Percentiles rank a stretch among this genome's conserved stretches.
Evolutionary conservation across 2,113 vertebrate species (phyloP).

Genomic region (Engystomops pustulosus): DNA sequence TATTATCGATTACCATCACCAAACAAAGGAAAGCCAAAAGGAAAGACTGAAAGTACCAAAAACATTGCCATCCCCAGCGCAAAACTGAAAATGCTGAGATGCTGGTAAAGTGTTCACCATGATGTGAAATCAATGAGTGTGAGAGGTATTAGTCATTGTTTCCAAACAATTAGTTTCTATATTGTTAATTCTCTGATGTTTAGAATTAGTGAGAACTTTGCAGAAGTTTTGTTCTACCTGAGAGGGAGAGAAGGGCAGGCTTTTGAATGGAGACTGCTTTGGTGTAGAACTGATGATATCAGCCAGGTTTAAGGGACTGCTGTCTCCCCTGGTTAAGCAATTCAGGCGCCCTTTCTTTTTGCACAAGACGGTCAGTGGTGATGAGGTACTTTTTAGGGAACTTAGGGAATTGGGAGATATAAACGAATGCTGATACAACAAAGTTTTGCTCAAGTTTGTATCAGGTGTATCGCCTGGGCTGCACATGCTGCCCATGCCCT

Average conservation of each 20-base stretch:
- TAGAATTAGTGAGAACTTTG: conserved; percentile 80
- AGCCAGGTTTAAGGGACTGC: conserved; percentile 74
- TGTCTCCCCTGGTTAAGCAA: conserved; percentile 72
- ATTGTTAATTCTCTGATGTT: conserved; percentile 76
- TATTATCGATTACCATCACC: conserved; percentile 59
- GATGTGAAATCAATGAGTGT: conserved; percentile 71
- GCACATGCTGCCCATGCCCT: conserved; percentile 70
- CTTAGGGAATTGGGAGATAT: conserved; percentile 70
- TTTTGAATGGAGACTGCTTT: conserved; percentile 84
- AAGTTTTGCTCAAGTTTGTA: conserved; percentile 72
- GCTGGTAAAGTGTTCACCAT: conserved; percentile 66
- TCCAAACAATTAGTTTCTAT: conserved; percentile 84
- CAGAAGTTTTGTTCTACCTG: conserved; percentile 86
- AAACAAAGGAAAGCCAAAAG: conserved; percentile 64
- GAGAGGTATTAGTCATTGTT: conserved; percentile 79
- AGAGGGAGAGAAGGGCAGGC: conserved; percentile 89
- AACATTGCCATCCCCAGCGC: conserved; percentile 40
- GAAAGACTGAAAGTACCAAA: conserved; percentile 66
- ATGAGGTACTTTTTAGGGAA: conserved; percentile 71
- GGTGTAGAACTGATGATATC: conserved; percentile 81
- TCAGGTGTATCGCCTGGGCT: conserved; percentile 69
- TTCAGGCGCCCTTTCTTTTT: conserved; percentile 73
- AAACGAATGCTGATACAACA: conserved; percentile 71
- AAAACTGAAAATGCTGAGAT: conserved; percentile 63
- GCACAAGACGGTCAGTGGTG: conserved; percentile 77